Conservation (phyloP, 35 echinoderm and acorn worm genomes). For the Stichopus chloronotus region DNA sequence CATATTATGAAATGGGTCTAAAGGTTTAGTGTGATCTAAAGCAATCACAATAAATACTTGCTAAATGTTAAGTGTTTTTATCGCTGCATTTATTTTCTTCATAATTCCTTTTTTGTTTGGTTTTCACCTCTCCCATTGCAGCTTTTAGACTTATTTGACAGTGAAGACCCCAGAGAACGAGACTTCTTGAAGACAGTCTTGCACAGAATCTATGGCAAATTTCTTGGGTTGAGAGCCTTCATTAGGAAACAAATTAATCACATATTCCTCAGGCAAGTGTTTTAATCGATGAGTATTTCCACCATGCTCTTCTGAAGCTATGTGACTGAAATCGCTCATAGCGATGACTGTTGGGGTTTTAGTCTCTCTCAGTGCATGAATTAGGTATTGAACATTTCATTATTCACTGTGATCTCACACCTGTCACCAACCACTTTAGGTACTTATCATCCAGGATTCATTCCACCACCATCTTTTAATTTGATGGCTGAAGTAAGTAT, state of each 20-base stretch:
- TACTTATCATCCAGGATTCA: neutral
- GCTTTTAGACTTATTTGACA: slow-evolving; percentile 99
- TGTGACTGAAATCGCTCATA: neutral
- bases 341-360: neutral
- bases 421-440: slow-evolving; percentile 8
- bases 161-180: slow-evolving; percentile 97
- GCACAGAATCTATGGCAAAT: slow-evolving; percentile 99
- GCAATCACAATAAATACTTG: too few relatives aligned
- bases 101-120: neutral
- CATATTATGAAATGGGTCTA: too few relatives aligned
- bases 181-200: slow-evolving; percentile 99
- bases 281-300: slow-evolving; percentile 4
- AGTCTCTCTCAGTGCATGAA: neutral
- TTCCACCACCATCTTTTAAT: neutral
- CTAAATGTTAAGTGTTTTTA: too few relatives aligned
- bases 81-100: neutral
- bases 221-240: slow-evolving; percentile 98
- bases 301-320: neutral
- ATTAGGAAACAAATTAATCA: slow-evolving; percentile 99
- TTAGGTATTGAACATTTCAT: neutral
- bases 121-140: slow-evolving; percentile 50
- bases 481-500: neutral
- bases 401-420: slow-evolving; percentile 5
- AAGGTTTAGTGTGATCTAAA: too few relatives aligned
- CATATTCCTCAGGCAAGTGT: slow-evolving; percentile 98